Conservation (phyloP, 2,888 invertebrate species). For the Osmoderma eremita region DNA sequence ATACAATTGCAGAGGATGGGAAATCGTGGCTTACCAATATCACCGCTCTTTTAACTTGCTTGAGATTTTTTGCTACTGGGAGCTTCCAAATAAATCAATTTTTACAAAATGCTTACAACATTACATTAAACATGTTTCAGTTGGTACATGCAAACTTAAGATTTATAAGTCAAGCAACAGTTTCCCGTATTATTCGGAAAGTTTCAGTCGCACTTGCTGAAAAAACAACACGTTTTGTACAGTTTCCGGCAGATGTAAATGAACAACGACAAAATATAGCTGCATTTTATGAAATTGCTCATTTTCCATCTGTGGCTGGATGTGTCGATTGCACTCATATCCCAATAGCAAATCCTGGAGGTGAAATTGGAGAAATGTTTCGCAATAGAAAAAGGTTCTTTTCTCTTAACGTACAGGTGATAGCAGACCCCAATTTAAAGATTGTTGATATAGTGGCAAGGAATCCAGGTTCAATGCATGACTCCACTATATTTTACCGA, state of each 20-base stretch:
- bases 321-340: constrained; percentile 1
- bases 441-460: constrained; percentile 42
- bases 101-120: too few species aligned
- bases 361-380: constrained; percentile 1
- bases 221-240: neutral
- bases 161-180: neutral
- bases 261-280: neutral
- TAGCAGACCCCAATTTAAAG: constrained; percentile 32
- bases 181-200: neutral
- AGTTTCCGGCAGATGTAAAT: neutral
- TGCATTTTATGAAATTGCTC: constrained; percentile 7
- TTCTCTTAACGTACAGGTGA: constrained; percentile 24
- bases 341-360: neutral
- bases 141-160: neutral
- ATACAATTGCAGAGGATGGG: neutral
- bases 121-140: too few species aligned
- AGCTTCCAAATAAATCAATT: too few species aligned
- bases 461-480: constrained; percentile 42
- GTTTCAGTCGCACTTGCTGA: constrained; percentile 1
- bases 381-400: constrained; percentile 8
- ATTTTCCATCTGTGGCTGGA: neutral
- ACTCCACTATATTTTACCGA: constrained; percentile 39
- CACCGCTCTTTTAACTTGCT: neutral
- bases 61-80: too few species aligned
- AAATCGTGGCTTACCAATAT: neutral